Conservation (phyloP, 2,113 vertebrate genomes). For the Grus americana region DNA sequence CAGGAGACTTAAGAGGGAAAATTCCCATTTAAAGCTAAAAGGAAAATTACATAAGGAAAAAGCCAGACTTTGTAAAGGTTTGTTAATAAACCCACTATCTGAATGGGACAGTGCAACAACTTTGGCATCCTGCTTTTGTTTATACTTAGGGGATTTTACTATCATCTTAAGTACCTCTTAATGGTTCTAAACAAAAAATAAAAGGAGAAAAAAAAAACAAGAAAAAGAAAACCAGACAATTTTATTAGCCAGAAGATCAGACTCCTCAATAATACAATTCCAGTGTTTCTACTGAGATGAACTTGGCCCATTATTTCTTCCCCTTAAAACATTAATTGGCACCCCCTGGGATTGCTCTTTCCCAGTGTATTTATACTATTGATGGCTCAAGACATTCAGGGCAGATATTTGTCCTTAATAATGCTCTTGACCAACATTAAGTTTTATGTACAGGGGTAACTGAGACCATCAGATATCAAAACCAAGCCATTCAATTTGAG, state of each 20-base stretch:
- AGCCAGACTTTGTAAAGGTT: neutral
- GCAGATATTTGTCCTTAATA: neutral
- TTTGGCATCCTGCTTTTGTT: neutral
- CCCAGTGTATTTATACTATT: neutral
- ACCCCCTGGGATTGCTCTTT: neutral
- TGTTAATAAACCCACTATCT: neutral
- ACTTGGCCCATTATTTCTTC: neutral
- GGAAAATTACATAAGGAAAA: neutral
- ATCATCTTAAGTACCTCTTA: neutral
- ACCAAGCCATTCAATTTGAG: neutral
- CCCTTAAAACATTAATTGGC: neutral
- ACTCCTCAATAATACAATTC: neutral
- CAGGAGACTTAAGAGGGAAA: neutral
- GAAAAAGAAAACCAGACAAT: neutral
- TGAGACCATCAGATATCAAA: neutral
- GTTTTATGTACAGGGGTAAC: neutral
- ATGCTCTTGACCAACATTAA: neutral
- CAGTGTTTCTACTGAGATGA: neutral
- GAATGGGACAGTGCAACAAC: neutral
- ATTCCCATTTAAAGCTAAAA: neutral
- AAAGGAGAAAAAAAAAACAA: fast-evolving
- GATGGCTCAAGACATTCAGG: neutral
- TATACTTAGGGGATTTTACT: neutral
- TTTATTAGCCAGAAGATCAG: neutral
- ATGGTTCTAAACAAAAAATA: neutral